These are phyloP conservation scores for Macrostomum lignano DNA, from an alignment of 1,140 invertebrate genomes.

Conservation along the genomic window DNA sequence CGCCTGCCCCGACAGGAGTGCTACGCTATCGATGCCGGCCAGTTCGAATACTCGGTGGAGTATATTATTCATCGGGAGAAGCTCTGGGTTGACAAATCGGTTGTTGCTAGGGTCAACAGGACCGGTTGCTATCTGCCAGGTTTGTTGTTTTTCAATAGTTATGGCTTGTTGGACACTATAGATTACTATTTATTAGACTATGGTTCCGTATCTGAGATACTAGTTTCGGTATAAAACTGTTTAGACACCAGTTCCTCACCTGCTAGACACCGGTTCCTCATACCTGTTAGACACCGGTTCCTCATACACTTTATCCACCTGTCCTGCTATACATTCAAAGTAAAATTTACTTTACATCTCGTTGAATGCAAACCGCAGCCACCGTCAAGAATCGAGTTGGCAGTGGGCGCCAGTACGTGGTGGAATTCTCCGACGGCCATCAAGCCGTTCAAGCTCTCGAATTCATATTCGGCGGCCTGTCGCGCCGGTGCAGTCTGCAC, in stretches of 20 bases:
- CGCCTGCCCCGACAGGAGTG: constrained; percentile 10
- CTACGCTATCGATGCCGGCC: constrained; percentile 11
- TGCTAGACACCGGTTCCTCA: no score
- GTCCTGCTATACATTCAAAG: constrained; percentile 11
- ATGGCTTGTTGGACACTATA: no score
- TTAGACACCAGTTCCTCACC: no score
- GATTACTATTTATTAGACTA: no score
- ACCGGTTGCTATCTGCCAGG: no score
- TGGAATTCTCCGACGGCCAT: constrained; percentile 12
- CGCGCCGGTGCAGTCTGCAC: constrained; percentile 5
- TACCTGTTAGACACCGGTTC: no score
- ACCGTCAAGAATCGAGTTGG: constrained; percentile 8
- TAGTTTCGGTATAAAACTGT: no score
- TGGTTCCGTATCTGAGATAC: no score
- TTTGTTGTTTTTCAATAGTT: no score
- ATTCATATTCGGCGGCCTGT: constrained; percentile 14
- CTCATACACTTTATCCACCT: constrained; percentile 10
- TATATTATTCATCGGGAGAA: no score
- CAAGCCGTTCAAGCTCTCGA: constrained; percentile 10
- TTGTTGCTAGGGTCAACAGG: constrained; percentile 17
- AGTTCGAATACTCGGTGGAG: constrained; percentile 12
- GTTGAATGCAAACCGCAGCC: constrained; percentile 5
- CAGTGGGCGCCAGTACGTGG: constrained; percentile 10
- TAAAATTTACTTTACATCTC: background rate
- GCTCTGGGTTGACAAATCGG: constrained; percentile 12